phyloP scores from a whole-genome alignment of 2,797 vertebrate species.

The Enteromius treurensis region DNA sequence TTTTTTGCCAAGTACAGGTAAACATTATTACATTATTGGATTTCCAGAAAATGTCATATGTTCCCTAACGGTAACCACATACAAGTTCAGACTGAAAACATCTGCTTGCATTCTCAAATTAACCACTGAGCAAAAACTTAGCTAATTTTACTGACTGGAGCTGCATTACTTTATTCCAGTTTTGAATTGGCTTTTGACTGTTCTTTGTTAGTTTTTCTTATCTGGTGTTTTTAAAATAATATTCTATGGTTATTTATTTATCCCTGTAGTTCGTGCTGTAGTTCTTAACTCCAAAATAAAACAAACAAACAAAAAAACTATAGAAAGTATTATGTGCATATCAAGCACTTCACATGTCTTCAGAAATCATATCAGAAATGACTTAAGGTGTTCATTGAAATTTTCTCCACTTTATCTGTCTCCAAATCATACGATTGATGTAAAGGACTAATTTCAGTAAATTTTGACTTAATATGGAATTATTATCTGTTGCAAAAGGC shows the following conservation, averaged over 20 bases:
- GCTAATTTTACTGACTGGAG: not conserved
- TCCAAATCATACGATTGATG: not conserved
- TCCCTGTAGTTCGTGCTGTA: not conserved
- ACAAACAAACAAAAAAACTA: no score
- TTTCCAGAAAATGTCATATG: not conserved
- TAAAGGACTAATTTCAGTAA: not conserved
- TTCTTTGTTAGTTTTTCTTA: not conserved
- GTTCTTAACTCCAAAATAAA: no score
- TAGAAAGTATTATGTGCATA: not conserved
- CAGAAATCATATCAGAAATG: not conserved
- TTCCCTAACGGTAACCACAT: not conserved
- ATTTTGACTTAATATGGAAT: not conserved
- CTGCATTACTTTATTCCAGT: not conserved
- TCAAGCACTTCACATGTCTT: not conserved
- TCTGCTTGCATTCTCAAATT: not conserved
- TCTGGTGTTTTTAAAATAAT: not conserved
- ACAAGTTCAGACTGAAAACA: not conserved
- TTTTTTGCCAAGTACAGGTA: not conserved
- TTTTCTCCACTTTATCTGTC: not conserved
- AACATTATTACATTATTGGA: conserved; percentile 19
- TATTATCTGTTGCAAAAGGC: not conserved
- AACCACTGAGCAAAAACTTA: not conserved
- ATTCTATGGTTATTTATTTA: not conserved
- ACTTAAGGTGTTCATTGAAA: not conserved
- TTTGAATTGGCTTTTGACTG: not conserved